Evolutionary conservation across 1,140 invertebrate genomes (phyloP), one percentile per base, ranked within the genome.

Genomic region (Rhagoletis zephyria): DNA sequence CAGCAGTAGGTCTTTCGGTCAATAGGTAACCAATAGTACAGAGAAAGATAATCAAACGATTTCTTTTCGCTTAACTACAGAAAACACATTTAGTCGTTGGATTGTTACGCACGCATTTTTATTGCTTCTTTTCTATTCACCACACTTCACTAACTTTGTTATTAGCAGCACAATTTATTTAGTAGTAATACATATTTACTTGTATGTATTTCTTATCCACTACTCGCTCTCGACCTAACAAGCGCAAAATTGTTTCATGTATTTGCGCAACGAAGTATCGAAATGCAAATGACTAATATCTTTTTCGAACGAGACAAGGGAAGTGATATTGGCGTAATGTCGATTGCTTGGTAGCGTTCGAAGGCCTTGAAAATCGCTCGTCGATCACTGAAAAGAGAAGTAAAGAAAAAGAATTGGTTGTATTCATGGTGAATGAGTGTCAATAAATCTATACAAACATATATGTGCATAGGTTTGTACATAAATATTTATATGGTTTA

Each of bases 221-320:
- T 81, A 4, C 56, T 56, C 19, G 30, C 48, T 81, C 9, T 10
- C 42, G 4, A 70, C 67, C 19, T n/a, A 56, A 56, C 48, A 59
- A 56, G 74, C 74, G 74, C 56, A 48, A 56, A 81, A 81, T 16
- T 4, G 70, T 45, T 77, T 5, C 5, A 16, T 56, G 74, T 81
- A 19, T 56, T 81, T 9, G 56, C 16, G n/a, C 45, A 30, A 56
- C 48, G 74, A 42, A 19, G 9, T 81, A 56, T 81, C 56, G 10
- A 81, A 56, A 56, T 81, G 74, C 74, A 81, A 81, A 81, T 81
- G 74, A 59, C 74, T 16, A 81, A 81, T n/a, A 81, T 56, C 16
- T 19, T 59, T 77, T 81, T 81, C n/a, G 56, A 81, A 56, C 74
- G 4, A n/a, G 7, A 77, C 7, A 51, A n/a, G 70, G 70, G 45